Percentiles rank a stretch among this genome's conserved stretches.
phyloP scores from a whole-genome alignment of 2,888 invertebrate species.

The Drosophila paranaensis region DNA sequence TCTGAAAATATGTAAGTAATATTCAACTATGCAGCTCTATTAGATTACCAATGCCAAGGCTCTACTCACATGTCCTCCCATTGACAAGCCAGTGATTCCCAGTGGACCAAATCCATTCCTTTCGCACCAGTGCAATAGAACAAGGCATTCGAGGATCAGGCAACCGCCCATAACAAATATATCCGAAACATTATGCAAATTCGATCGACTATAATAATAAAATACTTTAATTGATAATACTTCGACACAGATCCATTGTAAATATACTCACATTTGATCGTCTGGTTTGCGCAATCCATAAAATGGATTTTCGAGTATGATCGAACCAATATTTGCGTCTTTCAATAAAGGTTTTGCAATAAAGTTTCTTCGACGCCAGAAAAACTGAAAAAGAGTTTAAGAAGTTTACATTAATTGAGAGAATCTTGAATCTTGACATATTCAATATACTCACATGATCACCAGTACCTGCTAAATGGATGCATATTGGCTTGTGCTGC shows the following conservation, averaged over 20 bases:
- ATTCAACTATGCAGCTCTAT: too few relatives aligned
- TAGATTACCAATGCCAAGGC: too few relatives aligned
- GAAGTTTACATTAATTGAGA: background rate
- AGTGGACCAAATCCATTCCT: slow-evolving; percentile 95
- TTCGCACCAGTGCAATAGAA: slow-evolving; percentile 97
- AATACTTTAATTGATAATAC: background rate
- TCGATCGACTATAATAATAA: slow-evolving; percentile 89
- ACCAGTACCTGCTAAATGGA: slow-evolving; percentile 98
- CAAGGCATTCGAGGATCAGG: slow-evolving; percentile 95
- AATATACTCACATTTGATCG: slow-evolving; percentile 89
- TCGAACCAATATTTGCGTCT: slow-evolving; percentile 95
- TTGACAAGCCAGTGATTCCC: slow-evolving; percentile 97
- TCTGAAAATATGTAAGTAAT: slow-evolving; percentile 86
- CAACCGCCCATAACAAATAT: slow-evolving; percentile 99
- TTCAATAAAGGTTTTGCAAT: slow-evolving; percentile 96
- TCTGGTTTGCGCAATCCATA: slow-evolving; percentile 95
- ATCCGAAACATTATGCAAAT: slow-evolving; percentile 97
- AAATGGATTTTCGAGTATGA: slow-evolving; percentile 98
- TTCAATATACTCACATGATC: slow-evolving; percentile 88
- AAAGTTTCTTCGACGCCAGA: slow-evolving; percentile 94
- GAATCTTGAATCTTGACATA: background rate
- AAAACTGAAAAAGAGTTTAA: slow-evolving; percentile 88
- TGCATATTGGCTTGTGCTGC: slow-evolving; percentile 92
- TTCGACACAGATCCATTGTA: background rate
- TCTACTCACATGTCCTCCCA: slow-evolving; percentile 97